Conservation (phyloP, 1,140 invertebrate genomes). For the Drepana arcuata region DNA sequence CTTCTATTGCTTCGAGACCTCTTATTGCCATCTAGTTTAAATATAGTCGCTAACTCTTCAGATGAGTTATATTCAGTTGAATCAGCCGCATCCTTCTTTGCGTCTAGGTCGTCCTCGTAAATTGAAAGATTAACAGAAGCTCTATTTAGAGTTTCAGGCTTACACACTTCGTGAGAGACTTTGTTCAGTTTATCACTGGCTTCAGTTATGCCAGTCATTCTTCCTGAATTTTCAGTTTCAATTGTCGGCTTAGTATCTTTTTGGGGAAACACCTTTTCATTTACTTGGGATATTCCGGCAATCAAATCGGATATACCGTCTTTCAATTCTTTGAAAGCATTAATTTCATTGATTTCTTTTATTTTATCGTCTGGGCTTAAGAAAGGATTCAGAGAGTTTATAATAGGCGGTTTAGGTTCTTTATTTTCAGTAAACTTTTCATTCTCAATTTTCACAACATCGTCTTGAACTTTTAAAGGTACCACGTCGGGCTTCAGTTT, state of each 20-base stretch:
- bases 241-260: slow-evolving; percentile 24
- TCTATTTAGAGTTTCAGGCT: slow-evolving; percentile 38
- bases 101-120: slow-evolving; percentile 57
- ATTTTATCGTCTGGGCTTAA: slow-evolving; percentile 48
- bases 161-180: slow-evolving; percentile 50
- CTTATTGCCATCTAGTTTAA: slow-evolving; percentile 51
- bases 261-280: slow-evolving; percentile 61
- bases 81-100: slow-evolving; percentile 55
- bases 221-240: slow-evolving; percentile 19
- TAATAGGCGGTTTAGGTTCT: slow-evolving; percentile 10
- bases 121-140: slow-evolving; percentile 44
- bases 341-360: slow-evolving; percentile 63
- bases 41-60: slow-evolving; percentile 75
- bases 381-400: slow-evolving; percentile 51
- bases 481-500: slow-evolving; percentile 30
- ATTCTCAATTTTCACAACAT: slow-evolving; percentile 24
- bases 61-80: slow-evolving; percentile 75
- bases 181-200: slow-evolving; percentile 72
- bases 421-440: slow-evolving; percentile 9
- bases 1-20: slow-evolving; percentile 18
- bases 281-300: slow-evolving; percentile 65
- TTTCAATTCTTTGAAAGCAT: slow-evolving; percentile 68
- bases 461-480: slow-evolving; percentile 33
- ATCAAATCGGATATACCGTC: slow-evolving; percentile 68
- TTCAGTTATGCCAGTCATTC: slow-evolving; percentile 54